Evolutionary conservation across 64 coral and sea anemone genomes (phyloP).

Genomic region (Porites australiensis): DNA sequence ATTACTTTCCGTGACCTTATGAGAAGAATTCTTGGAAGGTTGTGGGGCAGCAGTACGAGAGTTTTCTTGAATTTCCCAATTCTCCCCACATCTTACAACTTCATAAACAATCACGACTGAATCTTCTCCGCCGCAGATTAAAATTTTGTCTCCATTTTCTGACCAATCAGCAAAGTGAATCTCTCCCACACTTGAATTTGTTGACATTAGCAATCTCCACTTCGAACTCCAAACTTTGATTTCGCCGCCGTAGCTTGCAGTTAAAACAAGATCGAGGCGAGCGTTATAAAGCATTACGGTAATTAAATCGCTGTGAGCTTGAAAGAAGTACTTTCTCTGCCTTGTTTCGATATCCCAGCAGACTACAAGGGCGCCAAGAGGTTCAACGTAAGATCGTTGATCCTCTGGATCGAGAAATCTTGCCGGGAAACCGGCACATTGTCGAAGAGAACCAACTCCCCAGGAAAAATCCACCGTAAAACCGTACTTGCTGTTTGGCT

Average conservation of each 20-base stretch:
- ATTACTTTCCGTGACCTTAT: background rate
- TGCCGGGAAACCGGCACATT: conserved; percentile 84
- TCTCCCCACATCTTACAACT: conserved; percentile 8
- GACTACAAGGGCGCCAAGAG: conserved; percentile 77
- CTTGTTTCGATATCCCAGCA: conserved; percentile 79
- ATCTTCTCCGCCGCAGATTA: conserved; percentile 63
- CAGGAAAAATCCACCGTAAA: conserved; percentile 78
- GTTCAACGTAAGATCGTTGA: conserved; percentile 57
- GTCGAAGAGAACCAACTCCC: conserved; percentile 82
- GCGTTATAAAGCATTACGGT: conserved; percentile 75
- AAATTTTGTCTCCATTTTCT: conserved; percentile 68
- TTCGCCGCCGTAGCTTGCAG: conserved; percentile 77
- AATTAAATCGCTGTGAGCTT: conserved; percentile 89
- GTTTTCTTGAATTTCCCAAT: conserved; percentile 23
- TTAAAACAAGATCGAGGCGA: conserved; percentile 46
- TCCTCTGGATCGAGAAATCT: conserved; percentile 51
- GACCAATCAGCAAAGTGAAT: conserved; percentile 81
- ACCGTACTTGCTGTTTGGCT: background rate
- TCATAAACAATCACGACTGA: conserved; percentile 71
- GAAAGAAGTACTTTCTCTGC: conserved; percentile 68
- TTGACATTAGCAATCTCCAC: conserved; percentile 41
- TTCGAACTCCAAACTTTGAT: conserved; percentile 86
- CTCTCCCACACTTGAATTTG: conserved; percentile 23
- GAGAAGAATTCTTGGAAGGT: background rate
- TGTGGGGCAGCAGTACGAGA: background rate